Conservation (phyloP, 2,888 invertebrate genomes). For the Drosophila nr. fundita region DNA sequence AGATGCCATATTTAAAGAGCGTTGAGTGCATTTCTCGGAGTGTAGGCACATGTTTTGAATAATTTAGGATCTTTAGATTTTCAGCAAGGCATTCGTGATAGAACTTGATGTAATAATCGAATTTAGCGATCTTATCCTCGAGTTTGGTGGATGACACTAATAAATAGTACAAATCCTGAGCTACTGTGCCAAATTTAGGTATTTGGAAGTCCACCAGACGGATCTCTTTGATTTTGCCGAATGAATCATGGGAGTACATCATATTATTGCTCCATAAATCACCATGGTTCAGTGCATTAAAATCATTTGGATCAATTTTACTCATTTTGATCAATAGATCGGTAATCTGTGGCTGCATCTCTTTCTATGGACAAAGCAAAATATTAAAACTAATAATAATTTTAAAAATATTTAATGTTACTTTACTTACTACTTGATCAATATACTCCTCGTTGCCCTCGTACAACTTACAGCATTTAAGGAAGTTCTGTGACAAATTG, state of each 20-base stretch:
- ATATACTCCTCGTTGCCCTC: slow-evolving; percentile 51
- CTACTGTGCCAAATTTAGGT: slow-evolving; percentile 72
- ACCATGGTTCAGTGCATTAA: slow-evolving; percentile 78
- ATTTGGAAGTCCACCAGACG: slow-evolving; percentile 81
- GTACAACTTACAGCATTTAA: slow-evolving; percentile 43
- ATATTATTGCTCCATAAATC: slow-evolving; percentile 80
- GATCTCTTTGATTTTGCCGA: slow-evolving; percentile 64
- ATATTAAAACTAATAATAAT: not conserved
- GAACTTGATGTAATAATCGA: slow-evolving; percentile 79
- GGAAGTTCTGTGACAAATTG: slow-evolving; percentile 26
- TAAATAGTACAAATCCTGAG: slow-evolving; percentile 78
- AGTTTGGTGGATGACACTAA: slow-evolving; percentile 78
- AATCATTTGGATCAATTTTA: slow-evolving; percentile 43
- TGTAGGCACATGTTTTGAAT: slow-evolving; percentile 70
- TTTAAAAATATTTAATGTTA: too few species aligned
- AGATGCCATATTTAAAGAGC: slow-evolving; percentile 69
- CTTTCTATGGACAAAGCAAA: slow-evolving; percentile 36
- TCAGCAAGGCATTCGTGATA: slow-evolving; percentile 76
- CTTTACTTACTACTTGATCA: slow-evolving; percentile 60
- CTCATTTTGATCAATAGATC: slow-evolving; percentile 50
- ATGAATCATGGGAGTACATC: slow-evolving; percentile 76
- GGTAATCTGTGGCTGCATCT: slow-evolving; percentile 25
- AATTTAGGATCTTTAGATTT: slow-evolving; percentile 72
- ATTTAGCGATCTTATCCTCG: slow-evolving; percentile 77
- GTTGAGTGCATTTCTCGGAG: slow-evolving; percentile 72